Evolutionary conservation across 2,113 vertebrate genomes (phyloP), one percentile per base, ranked within the genome.

Genomic region (Oreochromis spilurus): DNA sequence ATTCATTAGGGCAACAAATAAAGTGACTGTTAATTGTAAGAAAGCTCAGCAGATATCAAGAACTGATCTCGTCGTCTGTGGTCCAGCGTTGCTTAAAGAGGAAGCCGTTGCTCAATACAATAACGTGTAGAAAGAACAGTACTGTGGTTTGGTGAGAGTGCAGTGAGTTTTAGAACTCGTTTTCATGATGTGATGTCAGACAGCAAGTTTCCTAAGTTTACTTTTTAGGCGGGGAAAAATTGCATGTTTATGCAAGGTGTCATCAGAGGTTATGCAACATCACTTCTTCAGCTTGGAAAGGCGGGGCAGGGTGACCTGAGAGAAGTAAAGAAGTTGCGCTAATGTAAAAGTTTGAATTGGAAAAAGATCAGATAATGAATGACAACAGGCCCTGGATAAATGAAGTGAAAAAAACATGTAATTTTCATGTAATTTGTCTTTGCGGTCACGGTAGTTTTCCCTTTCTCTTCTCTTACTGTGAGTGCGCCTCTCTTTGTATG

Each of bases 181-280:
- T 50, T 77, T 3, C 14, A 48, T 10, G 5, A 26, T 48, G 4
- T 48, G 4, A 5, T 77, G 14, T 19, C 24, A 72, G 2, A 75
- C 24, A 50, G 40, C 40, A 50, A 75, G 24, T 19, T 75, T 75
- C 24, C 43, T 5, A 31, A 50, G 16, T 31, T 77, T 50, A 50
- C 43, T 31, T 77, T 43, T 31, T 11, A 50, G 12, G 9, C 0
- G 10, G 1, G 21, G 16, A 0, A 12, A 50, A 77, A 75, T 50
- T 19, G 48, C 24, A 77, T 77, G 43, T 50, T 77, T 77, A 19
- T 77, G 1, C 40, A 75, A 31, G 26, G 40, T 75, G 40, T 11
- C 40, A 77, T 31, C 43, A 50, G 26, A 1, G 40, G 16, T 77
- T 31, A 19, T 26, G 9, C 24, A 75, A 50, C 43, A 19, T 31